These are phyloP conservation scores for Dasypolia templi DNA, from an alignment of 2,888 invertebrate genomes.

Conservation along the genomic window DNA sequence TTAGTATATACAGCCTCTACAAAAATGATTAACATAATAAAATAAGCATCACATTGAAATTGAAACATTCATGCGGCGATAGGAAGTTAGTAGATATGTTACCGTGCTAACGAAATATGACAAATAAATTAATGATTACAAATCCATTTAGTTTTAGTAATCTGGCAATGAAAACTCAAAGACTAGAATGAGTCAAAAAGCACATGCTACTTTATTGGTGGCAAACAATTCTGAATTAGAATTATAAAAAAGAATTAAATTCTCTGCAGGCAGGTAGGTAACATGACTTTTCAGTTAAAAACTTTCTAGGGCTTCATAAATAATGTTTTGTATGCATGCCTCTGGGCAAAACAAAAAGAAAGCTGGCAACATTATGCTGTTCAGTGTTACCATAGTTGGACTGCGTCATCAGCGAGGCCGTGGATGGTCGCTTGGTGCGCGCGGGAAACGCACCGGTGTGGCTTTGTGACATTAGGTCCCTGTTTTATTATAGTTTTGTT, in stretches of 20 bases:
- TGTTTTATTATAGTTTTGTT: conserved; percentile 69
- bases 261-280: neutral
- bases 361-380: conserved; percentile 73
- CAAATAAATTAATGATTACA: neutral
- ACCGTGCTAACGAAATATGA: neutral
- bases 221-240: conserved; percentile 4
- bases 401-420: conserved; percentile 84
- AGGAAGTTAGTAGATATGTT: neutral
- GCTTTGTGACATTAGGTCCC: conserved; percentile 89
- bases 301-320: conserved; percentile 2
- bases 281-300: neutral
- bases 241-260: neutral
- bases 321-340: conserved; percentile 43
- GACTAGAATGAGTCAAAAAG: conserved; percentile 2
- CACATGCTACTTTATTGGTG: conserved; percentile 29
- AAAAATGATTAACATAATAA: neutral
- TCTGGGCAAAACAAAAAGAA: conserved; percentile 62
- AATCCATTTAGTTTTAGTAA: conserved; percentile 4
- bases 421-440: conserved; percentile 77
- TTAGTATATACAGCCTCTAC: neutral
- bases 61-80: conserved; percentile 16
- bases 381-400: conserved; percentile 86
- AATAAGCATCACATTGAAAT: conserved; percentile 5
- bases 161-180: conserved; percentile 12
- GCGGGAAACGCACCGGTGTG: conserved; percentile 86